Percentiles rank a stretch among this genome's conserved stretches.
These are phyloP conservation scores for Dusona sp. DNA, from an alignment of 2,888 invertebrate genomes.

Conservation along the genomic window DNA sequence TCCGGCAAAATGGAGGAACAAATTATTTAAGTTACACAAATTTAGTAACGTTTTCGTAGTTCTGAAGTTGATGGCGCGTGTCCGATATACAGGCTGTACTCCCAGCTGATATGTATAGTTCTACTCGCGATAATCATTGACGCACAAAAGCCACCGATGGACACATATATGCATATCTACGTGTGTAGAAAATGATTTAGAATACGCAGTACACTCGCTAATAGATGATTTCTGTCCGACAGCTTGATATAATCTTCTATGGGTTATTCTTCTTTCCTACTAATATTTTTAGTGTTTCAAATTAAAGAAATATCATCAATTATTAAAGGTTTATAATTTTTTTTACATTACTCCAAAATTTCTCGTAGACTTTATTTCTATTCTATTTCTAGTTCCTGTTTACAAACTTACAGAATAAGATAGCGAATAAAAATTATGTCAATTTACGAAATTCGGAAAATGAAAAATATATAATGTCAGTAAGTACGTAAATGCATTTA, in stretches of 20 bases:
- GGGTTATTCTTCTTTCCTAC: too few relatives aligned
- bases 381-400: too few relatives aligned
- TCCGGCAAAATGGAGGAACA: neutral
- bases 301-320: neutral
- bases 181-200: conserved; percentile 3
- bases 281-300: too few relatives aligned
- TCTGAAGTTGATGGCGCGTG: neutral
- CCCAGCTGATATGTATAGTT: too few relatives aligned
- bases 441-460: neutral
- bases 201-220: neutral
- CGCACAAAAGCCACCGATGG: conserved; percentile 30
- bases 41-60: neutral
- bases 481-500: neutral
- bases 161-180: neutral
- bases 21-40: neutral
- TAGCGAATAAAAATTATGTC: neutral
- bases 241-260: neutral
- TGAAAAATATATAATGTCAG: neutral
- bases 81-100: neutral
- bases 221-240: neutral
- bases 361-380: too few relatives aligned
- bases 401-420: neutral
- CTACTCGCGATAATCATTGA: conserved; percentile 60
- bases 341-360: too few relatives aligned
- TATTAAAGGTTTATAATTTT: too few relatives aligned